Evolutionary conservation across 2,888 invertebrate species (phyloP).

Genomic region (Candidula unifasciata): DNA sequence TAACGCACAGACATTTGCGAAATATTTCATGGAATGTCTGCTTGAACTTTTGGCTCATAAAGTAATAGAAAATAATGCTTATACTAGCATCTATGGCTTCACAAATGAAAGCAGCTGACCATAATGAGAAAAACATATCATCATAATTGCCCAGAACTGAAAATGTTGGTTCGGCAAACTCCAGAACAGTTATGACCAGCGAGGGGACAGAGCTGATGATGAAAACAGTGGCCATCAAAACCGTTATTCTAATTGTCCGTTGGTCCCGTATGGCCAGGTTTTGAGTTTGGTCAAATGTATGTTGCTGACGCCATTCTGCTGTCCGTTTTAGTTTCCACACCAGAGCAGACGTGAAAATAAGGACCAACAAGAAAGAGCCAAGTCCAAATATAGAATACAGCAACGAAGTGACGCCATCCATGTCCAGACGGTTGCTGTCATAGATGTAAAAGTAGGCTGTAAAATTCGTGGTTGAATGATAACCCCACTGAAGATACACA

Average conservation of each 20-base stretch:
- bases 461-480: not conserved
- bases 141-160: not conserved
- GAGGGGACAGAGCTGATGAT: not conserved
- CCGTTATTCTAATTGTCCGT: not conserved
- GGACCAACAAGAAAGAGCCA: not conserved
- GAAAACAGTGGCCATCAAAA: not conserved
- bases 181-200: not conserved
- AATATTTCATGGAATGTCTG: not conserved
- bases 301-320: not conserved
- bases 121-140: not conserved
- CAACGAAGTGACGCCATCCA: not conserved
- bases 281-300: too few relatives aligned
- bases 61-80: not conserved
- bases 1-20: not conserved
- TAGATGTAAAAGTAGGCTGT: not conserved
- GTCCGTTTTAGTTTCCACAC: not conserved
- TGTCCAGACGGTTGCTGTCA: too few relatives aligned
- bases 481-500: not conserved
- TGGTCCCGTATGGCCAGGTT: not conserved
- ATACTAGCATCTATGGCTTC: not conserved
- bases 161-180: not conserved
- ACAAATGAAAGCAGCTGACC: not conserved
- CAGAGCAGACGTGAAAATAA: not conserved
- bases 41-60: not conserved
- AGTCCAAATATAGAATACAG: conserved; percentile 3